Evolutionary conservation across 2,888 invertebrate species (phyloP).

Genomic region (Rhogogaster chlorosoma): DNA sequence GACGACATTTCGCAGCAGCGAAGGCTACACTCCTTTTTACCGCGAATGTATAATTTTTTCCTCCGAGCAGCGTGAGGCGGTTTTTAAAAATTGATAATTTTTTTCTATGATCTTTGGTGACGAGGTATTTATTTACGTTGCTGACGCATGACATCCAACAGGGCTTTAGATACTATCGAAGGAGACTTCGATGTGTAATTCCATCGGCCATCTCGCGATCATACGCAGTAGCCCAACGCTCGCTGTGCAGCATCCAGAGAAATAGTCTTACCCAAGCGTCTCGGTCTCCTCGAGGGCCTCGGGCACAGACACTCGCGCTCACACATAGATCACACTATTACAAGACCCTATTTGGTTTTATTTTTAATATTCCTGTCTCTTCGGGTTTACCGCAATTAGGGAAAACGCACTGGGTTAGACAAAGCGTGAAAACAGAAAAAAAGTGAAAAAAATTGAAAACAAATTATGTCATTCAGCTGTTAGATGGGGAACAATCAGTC

Average conservation of each 20-base stretch:
- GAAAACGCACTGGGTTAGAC: neutral
- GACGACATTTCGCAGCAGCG: neutral
- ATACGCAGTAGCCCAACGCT: neutral
- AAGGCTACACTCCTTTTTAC: neutral
- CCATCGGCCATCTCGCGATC: constrained; percentile 42
- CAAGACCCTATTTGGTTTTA: neutral
- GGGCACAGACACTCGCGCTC: constrained; percentile 35
- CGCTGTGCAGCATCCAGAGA: constrained; percentile 44
- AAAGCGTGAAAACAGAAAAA: neutral
- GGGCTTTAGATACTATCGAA: neutral
- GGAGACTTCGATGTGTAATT: constrained; percentile 32
- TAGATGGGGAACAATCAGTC: neutral
- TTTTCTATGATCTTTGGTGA: neutral
- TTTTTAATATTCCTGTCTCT: neutral
- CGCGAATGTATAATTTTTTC: neutral
- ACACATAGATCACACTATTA: constrained; percentile 41
- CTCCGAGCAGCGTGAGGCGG: neutral
- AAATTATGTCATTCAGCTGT: neutral
- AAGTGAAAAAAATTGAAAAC: neutral
- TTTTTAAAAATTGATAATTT: neutral
- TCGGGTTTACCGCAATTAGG: neutral
- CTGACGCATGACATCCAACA: neutral
- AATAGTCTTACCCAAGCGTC: constrained; percentile 50
- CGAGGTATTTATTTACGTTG: neutral
- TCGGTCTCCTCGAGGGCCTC: constrained; percentile 50